Evolutionary conservation across 2,797 vertebrate genomes (phyloP), one percentile per base, ranked within the genome.

Genomic region (Molothrus aeneus): DNA sequence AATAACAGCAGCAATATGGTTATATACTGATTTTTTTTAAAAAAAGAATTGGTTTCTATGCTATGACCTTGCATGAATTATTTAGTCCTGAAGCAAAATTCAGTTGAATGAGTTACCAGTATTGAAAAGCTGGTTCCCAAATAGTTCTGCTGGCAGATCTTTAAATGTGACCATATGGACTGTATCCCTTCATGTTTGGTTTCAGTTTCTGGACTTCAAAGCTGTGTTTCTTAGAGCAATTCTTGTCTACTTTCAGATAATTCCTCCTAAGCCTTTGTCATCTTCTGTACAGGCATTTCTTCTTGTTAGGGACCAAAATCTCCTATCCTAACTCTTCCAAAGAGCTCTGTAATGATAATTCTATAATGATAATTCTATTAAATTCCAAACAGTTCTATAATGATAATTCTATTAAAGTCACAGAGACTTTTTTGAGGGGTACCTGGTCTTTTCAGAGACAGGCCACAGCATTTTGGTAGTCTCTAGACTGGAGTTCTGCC

Each of bases 1-100:
- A 92, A 60, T 43, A 92, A 78, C 34, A 92, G 34, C 40, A 92
- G 51, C 31, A 53, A 13, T 70, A 43, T 59, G 13, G 69, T 10
- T n/a, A 29, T 42, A 40, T 16, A 42, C 7, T 57, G 29, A 43
- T 47, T 45, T 50, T n/a, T 42, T 36, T 26, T 6, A 16, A 3
- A 31, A 81, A 91, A 48, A 80, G 16, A 68, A 71, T 77, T 86
- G 28, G 5, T 80, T 90, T 70, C 42, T 24, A 1, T 86, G 64
- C 70, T 70, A 7, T 40, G 59, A 57, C 63, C 18, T 94, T 36
- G 0, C 63, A 54, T 87, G 60, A 71, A 48, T 74, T 64, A 66
- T 93, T 95, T 56, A 83, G 72, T 79, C 78, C 73, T 86, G 70
- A 92, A 84, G 77, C 77, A 92, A 84, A 94, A 90, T 73, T 66